Conservation (phyloP, 1,140 invertebrate species). For the Mesaphorura yosii region DNA sequence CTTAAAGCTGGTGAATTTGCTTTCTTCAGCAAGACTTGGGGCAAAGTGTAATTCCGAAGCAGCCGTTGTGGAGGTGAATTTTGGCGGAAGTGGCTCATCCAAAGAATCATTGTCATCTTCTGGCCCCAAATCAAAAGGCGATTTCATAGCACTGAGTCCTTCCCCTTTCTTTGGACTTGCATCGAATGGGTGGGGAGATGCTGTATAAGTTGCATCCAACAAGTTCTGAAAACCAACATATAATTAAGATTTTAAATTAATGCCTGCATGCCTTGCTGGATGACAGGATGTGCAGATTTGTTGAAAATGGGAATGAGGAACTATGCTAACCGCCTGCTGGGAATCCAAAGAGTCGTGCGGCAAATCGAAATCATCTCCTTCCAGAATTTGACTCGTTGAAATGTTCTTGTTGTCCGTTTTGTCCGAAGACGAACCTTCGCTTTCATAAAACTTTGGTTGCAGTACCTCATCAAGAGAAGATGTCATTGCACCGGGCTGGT, state of each 20-base stretch:
- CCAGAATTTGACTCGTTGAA: conserved; percentile 1
- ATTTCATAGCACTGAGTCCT: no score
- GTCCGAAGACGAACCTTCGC: conserved; percentile 1
- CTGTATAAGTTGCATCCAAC: neutral
- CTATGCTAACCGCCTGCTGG: neutral
- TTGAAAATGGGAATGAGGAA: no score
- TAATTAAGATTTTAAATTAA: neutral
- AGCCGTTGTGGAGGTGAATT: neutral
- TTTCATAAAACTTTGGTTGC: conserved; percentile 6
- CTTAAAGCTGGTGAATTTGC: neutral
- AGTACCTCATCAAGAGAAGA: neutral
- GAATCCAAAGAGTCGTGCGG: neutral
- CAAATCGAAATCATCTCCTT: conserved; percentile 2
- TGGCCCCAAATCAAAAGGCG: no score
- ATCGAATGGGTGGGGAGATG: neutral
- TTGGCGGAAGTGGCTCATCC: neutral
- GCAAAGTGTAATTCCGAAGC: neutral
- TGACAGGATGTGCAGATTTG: neutral
- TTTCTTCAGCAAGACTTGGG: neutral
- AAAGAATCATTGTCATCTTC: neutral
- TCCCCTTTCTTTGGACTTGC: neutral
- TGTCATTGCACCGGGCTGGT: no score
- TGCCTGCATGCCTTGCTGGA: neutral
- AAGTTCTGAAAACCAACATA: neutral
- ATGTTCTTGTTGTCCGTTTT: neutral